These are phyloP conservation scores for Stichodactyla helianthus DNA, from an alignment of 64 coral and sea anemone species.

Conservation along the genomic window DNA sequence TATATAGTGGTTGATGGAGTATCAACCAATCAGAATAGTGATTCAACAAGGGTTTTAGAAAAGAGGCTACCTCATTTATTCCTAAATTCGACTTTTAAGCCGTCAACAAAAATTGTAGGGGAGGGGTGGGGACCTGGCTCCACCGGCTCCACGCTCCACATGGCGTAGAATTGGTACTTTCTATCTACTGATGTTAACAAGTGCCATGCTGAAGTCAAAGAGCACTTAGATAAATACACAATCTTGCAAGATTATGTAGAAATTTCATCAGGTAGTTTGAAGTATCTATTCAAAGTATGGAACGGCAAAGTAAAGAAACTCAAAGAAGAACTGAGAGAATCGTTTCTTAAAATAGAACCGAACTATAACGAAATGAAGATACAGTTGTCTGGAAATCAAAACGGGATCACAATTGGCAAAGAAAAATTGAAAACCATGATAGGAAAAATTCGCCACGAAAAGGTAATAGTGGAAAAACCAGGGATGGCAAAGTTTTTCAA, in stretches of 20 bases:
- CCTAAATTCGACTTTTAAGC: no score
- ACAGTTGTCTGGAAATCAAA: constrained; percentile 28
- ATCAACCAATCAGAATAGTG: no score
- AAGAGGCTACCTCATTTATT: no score
- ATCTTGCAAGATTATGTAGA: constrained; percentile 10
- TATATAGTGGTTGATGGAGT: no score
- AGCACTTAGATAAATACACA: constrained; percentile 37
- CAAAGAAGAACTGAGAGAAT: constrained; percentile 10
- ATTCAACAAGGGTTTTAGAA: no score
- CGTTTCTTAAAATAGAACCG: background rate
- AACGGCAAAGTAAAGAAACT: constrained; percentile 21
- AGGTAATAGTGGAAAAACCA: constrained; percentile 41
- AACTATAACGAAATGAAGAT: constrained; percentile 17
- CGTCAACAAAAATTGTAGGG: no score
- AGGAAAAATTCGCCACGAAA: background rate
- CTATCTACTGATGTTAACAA: constrained; percentile 19
- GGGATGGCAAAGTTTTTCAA: constrained; percentile 58
- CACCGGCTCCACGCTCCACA: no score
- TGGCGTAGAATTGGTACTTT: no score
- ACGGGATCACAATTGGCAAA: constrained; percentile 16
- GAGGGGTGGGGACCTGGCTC: no score
- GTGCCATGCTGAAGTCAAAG: background rate
- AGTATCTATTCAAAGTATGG: constrained; percentile 40
- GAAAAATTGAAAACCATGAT: constrained; percentile 1
- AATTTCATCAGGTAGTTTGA: constrained; percentile 1